phyloP scores from a whole-genome alignment of 1,140 invertebrate species.

The Physella acuta region DNA sequence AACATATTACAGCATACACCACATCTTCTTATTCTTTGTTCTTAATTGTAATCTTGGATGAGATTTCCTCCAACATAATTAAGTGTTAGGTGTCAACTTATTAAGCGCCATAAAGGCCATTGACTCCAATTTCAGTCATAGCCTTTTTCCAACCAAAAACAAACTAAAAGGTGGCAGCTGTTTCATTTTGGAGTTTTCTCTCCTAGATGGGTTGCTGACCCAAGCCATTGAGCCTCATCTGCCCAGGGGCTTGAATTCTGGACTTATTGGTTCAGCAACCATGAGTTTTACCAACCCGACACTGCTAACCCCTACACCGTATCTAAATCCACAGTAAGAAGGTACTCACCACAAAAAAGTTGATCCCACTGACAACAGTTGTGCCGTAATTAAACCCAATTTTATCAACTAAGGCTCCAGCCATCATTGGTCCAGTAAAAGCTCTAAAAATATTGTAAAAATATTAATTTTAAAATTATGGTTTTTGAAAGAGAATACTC shows the following conservation, averaged over 20 bases:
- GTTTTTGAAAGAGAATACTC: background rate
- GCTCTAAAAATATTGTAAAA: background rate
- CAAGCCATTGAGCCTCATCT: background rate
- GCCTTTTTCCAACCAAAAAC: background rate
- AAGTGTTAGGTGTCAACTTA: no score
- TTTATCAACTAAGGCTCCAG: background rate
- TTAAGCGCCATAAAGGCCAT: no score
- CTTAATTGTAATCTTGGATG: no score
- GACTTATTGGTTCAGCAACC: background rate
- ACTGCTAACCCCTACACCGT: background rate
- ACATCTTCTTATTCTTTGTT: no score
- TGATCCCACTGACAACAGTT: background rate
- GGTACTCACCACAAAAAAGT: constrained; percentile 4
- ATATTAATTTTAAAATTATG: background rate
- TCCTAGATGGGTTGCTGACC: background rate
- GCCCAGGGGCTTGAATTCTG: background rate
- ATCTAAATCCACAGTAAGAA: background rate
- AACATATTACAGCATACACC: no score
- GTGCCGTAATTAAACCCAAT: background rate
- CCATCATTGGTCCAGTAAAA: background rate
- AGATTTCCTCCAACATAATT: no score
- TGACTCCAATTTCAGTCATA: no score
- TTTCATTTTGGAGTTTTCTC: background rate
- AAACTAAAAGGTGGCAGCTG: background rate
- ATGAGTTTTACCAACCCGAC: background rate